Conservation (phyloP, 1,140 invertebrate species). For the Cyclina sinensis region DNA sequence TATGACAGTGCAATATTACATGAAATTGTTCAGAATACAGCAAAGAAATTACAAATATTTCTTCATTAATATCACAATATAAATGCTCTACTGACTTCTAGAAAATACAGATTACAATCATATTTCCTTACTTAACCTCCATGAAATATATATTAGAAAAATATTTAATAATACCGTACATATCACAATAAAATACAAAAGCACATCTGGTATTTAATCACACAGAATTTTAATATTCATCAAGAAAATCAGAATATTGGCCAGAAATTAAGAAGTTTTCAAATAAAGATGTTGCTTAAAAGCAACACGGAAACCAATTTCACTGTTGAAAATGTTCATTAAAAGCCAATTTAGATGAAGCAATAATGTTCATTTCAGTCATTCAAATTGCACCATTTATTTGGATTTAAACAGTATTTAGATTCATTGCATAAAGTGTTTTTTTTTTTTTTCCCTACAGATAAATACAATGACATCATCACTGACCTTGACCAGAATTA, state of each 20-base stretch:
- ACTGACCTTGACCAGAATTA: too few relatives aligned
- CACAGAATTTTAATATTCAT: not conserved
- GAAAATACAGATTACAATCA: too few relatives aligned
- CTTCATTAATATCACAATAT: conserved; percentile 18
- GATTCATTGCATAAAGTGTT: too few relatives aligned
- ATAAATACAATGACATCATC: too few relatives aligned
- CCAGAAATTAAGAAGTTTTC: not conserved
- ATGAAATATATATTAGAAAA: conserved; percentile 3
- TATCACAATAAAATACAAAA: conserved; percentile 29
- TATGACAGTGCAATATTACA: not conserved
- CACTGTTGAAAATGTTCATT: too few relatives aligned
- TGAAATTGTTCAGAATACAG: not conserved
- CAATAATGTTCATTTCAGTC: too few relatives aligned
- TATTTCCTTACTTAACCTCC: too few relatives aligned
- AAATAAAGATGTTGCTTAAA: not conserved
- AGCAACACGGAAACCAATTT: not conserved
- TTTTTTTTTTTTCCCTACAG: too few relatives aligned
- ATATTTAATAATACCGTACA: too few relatives aligned
- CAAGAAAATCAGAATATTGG: not conserved
- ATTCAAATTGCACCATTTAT: too few relatives aligned
- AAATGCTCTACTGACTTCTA: not conserved
- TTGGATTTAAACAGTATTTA: too few relatives aligned
- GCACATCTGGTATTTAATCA: conserved; percentile 36
- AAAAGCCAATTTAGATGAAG: too few relatives aligned
- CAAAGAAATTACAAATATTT: not conserved